Evolutionary conservation across 2,888 invertebrate species (phyloP).

Genomic region (Pammene aurita): DNA sequence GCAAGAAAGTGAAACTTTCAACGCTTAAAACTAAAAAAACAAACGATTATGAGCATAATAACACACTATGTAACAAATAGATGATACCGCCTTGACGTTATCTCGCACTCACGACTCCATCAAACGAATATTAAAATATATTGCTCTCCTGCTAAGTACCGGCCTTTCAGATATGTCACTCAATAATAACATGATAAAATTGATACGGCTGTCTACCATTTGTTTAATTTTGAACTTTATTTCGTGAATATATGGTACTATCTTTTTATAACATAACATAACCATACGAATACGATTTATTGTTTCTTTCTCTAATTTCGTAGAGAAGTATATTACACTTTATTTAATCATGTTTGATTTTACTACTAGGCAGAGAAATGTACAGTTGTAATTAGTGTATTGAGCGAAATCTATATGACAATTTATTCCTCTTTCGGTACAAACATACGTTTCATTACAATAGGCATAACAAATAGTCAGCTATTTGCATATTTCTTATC

Average conservation of each 20-base stretch:
- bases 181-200: constrained; percentile 46
- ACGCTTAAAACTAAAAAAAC: constrained; percentile 34
- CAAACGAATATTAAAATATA: constrained; percentile 61
- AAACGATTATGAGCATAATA: constrained; percentile 48
- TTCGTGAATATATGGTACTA: neutral
- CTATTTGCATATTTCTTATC: constrained; percentile 31
- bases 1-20: constrained; percentile 41
- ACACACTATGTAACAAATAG: constrained; percentile 52
- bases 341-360: no score
- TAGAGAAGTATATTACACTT: no score
- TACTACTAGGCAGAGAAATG: no score
- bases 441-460: neutral
- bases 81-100: constrained; percentile 53
- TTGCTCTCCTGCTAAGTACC: constrained; percentile 45
- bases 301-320: constrained; percentile 11
- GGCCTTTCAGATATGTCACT: constrained; percentile 53
- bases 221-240: constrained; percentile 17
- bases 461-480: no score
- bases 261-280: no score
- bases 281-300: no score
- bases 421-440: neutral
- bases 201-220: constrained; percentile 36
- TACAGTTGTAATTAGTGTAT: no score
- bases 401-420: neutral
- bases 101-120: constrained; percentile 61